Evolutionary conservation across 2,113 vertebrate species (phyloP), one percentile per base, ranked within the genome.

Genomic region (Phalacrocorax pelagicus): DNA sequence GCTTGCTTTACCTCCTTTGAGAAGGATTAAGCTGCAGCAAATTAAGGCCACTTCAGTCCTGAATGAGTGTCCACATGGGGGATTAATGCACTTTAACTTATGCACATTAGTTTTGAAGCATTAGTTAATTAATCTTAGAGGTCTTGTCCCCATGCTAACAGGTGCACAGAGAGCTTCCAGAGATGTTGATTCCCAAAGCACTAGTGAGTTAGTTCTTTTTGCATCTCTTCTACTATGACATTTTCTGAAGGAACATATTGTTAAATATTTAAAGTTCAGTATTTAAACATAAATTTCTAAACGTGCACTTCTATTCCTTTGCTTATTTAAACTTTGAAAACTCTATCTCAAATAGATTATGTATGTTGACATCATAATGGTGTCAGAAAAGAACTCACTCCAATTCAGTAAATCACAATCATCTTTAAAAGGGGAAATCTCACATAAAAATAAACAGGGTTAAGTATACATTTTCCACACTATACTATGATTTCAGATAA

Each of bases 61-160:
- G 44, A 88, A 38, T 86, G 57, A 86, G 30, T 52, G 89, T 91
- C 86, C 81, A 57, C 61, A 12, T 10, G 23, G 51, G 44, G 83
- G 61, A 88, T 95, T 89, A 87, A 55, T 57, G 44, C 65, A 78
- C 65, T 94, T 94, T 73, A 91, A 74, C 42, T 87, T 69, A 47
- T 0, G 5, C 77, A 67, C 27, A 26, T 87, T 87, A 67, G 27
- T 91, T 96, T 92, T 84, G 81, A 88, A 79, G 14, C 52, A 65
- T 95, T 94, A 80, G 67, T 92, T 83, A 88, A 88, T 90, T 94
- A 88, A 72, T 79, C 52, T 52, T 81, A 38, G 40, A 62, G 83
- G 38, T 86, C 34, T 63, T 91, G 42, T 89, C 61, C 24, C 57
- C 34, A 4, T 79, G 72, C 61, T 85, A 57, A 71, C 12, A 54